A percentile compares a stretch with the other conserved stretches of the same genome.
Conservation (phyloP, 2,888 invertebrate genomes). For the Lissocephala sabroskyi region DNA sequence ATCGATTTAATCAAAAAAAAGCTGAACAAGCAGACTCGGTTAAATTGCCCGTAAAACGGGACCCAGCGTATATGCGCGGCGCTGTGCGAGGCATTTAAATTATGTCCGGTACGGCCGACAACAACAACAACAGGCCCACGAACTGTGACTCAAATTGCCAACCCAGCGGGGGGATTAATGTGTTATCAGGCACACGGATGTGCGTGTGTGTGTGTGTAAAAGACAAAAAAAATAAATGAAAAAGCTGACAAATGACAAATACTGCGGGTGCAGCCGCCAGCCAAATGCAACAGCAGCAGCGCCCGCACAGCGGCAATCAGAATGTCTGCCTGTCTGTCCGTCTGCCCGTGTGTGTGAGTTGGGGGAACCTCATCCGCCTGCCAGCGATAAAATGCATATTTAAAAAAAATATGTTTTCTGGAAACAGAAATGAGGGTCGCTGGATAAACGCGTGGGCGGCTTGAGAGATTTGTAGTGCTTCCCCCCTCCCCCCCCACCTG, state of each 20-base stretch:
- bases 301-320: constrained; percentile 24
- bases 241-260: constrained; percentile 28
- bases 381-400: constrained; percentile 1
- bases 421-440: constrained; percentile 19
- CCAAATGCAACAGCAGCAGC: constrained; percentile 17
- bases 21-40: no score
- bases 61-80: no score
- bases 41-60: no score
- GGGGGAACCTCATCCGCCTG: constrained; percentile 24
- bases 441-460: no score
- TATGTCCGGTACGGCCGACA: no score
- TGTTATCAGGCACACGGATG: constrained; percentile 26
- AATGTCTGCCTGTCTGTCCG: constrained; percentile 14
- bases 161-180: constrained; percentile 27
- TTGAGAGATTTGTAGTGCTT: no score
- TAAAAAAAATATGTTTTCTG: constrained; percentile 7
- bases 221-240: constrained; percentile 28
- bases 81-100: no score
- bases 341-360: constrained; percentile 13
- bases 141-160: constrained; percentile 51
- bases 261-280: constrained; percentile 36
- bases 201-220: constrained; percentile 41
- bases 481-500: no score
- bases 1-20: not conserved
- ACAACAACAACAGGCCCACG: no score